These are phyloP conservation scores for Parelbella ahira DNA, from an alignment of 2,888 invertebrate genomes.

Conservation along the genomic window DNA sequence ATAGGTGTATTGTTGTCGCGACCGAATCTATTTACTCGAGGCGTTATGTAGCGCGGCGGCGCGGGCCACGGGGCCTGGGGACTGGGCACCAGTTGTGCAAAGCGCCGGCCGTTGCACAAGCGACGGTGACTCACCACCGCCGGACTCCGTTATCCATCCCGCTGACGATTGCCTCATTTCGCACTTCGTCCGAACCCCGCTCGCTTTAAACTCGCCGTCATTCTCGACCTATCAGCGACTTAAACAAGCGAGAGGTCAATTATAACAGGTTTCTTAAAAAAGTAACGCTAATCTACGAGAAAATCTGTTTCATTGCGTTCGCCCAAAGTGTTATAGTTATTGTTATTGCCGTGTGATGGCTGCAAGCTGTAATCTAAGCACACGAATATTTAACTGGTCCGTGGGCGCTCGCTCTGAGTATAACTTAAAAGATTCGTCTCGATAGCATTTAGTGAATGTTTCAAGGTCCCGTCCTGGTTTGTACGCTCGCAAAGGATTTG, in stretches of 20 bases:
- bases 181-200: slow-evolving; percentile 25
- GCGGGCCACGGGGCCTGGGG: slow-evolving; percentile 24
- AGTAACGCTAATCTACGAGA: too few species aligned
- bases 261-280: too few species aligned
- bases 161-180: slow-evolving; percentile 45
- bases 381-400: slow-evolving; percentile 42
- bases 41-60: slow-evolving; percentile 47
- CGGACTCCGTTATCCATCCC: slow-evolving; percentile 56
- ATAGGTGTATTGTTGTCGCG: slow-evolving; percentile 35
- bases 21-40: slow-evolving; percentile 35
- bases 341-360: too few species aligned
- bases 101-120: slow-evolving; percentile 64
- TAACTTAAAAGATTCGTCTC: slow-evolving; percentile 69
- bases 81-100: slow-evolving; percentile 59
- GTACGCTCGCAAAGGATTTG: slow-evolving; percentile 70
- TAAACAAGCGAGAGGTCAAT: too few species aligned
- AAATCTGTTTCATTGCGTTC: too few species aligned
- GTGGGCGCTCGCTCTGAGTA: slow-evolving; percentile 61
- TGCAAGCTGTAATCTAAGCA: slow-evolving; percentile 31
- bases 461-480: slow-evolving; percentile 77
- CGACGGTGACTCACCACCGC: slow-evolving; percentile 59
- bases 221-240: too few species aligned
- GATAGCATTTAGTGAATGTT: slow-evolving; percentile 75
- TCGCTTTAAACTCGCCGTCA: too few species aligned
- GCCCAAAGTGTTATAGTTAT: too few species aligned